phyloP scores from a whole-genome alignment of 35 echinoderm and acorn worm species.

The Ptychodera flava region DNA sequence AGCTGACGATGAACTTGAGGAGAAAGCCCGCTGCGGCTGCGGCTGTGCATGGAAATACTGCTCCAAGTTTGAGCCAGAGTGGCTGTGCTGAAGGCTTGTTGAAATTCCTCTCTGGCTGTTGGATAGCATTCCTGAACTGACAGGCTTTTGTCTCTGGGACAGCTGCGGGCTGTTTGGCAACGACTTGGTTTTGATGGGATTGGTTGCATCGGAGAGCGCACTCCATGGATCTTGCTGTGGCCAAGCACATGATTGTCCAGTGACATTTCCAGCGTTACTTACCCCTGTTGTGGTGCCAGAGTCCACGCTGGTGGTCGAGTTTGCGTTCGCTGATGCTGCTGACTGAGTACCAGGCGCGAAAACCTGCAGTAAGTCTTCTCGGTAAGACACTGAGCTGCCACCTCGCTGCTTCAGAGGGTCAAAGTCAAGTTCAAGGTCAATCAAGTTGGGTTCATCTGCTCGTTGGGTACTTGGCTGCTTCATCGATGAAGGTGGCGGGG shows the following conservation, averaged over 20 bases:
- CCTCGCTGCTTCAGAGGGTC: no score
- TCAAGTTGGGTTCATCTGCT: not conserved
- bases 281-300: not conserved
- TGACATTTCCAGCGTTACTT: not conserved
- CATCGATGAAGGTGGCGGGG: slow-evolving; percentile 1
- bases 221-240: not conserved
- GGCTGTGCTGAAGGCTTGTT: not conserved
- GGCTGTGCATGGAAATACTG: not conserved
- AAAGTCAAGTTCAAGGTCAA: not conserved
- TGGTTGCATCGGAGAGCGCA: not conserved
- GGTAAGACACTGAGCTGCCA: not conserved
- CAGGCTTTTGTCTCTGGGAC: not conserved
- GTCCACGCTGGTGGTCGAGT: no score
- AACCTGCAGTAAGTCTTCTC: not conserved
- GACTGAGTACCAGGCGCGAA: not conserved
- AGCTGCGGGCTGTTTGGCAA: not conserved
- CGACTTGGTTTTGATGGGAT: not conserved
- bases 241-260: not conserved
- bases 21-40: not conserved
- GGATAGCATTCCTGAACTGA: not conserved
- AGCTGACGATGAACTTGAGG: not conserved
- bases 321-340: not conserved
- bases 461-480: not conserved
- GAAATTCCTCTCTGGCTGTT: not conserved
- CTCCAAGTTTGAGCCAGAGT: not conserved